Evolutionary conservation across 2,797 vertebrate genomes (phyloP), one percentile per base, ranked within the genome.

Genomic region (Chaetodon trifasciatus): DNA sequence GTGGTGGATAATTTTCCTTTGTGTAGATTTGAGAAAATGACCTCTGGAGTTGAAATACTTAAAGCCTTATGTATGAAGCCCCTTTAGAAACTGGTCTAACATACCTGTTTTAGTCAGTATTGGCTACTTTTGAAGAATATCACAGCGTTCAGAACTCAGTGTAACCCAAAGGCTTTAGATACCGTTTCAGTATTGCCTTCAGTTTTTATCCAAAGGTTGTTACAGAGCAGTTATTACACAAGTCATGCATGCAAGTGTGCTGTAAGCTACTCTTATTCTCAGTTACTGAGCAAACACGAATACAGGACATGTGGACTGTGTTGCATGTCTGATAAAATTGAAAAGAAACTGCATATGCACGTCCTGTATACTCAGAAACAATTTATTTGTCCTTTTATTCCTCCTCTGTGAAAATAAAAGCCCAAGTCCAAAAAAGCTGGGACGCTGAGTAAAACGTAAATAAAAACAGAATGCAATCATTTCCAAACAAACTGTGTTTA

Each of bases 101-200:
- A 37, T n/a, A 53, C 2, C 16, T 46, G 0, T 70, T 82, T 72
- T 75, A 35, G 39, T 86, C 70, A 46, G 57, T 79, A 75, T 81
- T 81, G 44, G 35, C 28, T 69, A 15, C 28, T 77, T 53, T 81
- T 68, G 15, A 68, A 76, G 44, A 75, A 50, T 15, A 57, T 68
- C 19, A n/a, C 53, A 80, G 13, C 42, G 52, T 79, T 78, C 56
- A 76, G 44, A 76, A 23, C 53, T 82, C 65, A 66, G 42, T 79
- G 62, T 72, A 72, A 52, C 66, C 70, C 52, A 49, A 70, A 76
- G 75, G 35, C 76, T 88, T 88, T 70, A 47, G 46, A 70, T 46
- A 70, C 86, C 81, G 9, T n/a, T 76, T 87, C 81, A 93, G 86
- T 89, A 80, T 92, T 91, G 78, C 71, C 73, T 89, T 81, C 17